Percentiles rank a stretch among this genome's conserved stretches.
Evolutionary conservation across 1,140 invertebrate species (phyloP).

Genomic region (Penaeus chinensis): DNA sequence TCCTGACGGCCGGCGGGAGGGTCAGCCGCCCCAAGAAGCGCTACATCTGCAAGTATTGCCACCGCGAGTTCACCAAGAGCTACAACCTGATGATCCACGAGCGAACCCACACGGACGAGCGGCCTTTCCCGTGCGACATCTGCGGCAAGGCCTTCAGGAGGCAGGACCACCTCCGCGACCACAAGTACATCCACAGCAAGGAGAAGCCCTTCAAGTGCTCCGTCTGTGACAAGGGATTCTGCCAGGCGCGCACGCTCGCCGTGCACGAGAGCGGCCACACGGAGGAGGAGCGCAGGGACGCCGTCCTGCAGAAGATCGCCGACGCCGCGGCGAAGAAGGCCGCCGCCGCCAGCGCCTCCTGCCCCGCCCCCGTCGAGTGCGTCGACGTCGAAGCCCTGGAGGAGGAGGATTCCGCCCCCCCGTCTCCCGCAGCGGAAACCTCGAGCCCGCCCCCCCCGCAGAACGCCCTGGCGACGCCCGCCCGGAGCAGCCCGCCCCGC

Average conservation of each 20-base stretch:
- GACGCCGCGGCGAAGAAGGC: neutral
- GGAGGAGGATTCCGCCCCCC: neutral
- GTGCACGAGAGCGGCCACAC: slow-evolving; percentile 55
- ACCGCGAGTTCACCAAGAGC: slow-evolving; percentile 96
- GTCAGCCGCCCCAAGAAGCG: slow-evolving; percentile 95
- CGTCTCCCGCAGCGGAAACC: neutral
- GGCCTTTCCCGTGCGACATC: slow-evolving; percentile 97
- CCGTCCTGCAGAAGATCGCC: neutral
- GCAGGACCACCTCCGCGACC: slow-evolving; percentile 95
- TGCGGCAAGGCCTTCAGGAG: slow-evolving; percentile 98
- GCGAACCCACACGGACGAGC: slow-evolving; percentile 96
- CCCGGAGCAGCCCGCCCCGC: neutral
- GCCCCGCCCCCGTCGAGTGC: neutral
- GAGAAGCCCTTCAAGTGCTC: slow-evolving; percentile 73
- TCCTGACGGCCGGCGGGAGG: slow-evolving; percentile 63
- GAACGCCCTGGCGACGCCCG: neutral
- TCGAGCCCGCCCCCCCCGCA: neutral
- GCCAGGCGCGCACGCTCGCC: slow-evolving; percentile 66
- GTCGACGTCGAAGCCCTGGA: neutral
- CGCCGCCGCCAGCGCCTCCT: neutral
- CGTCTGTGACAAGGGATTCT: slow-evolving; percentile 75
- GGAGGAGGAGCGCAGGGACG: slow-evolving; percentile 25
- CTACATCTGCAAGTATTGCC: slow-evolving; percentile 98
- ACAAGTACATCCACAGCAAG: slow-evolving; percentile 72
- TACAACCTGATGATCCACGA: slow-evolving; percentile 98